Percentiles rank a stretch among this genome's conserved stretches.
phyloP scores from a whole-genome alignment of 2,113 vertebrate species.

The Anarhynchus alexandrinus region DNA sequence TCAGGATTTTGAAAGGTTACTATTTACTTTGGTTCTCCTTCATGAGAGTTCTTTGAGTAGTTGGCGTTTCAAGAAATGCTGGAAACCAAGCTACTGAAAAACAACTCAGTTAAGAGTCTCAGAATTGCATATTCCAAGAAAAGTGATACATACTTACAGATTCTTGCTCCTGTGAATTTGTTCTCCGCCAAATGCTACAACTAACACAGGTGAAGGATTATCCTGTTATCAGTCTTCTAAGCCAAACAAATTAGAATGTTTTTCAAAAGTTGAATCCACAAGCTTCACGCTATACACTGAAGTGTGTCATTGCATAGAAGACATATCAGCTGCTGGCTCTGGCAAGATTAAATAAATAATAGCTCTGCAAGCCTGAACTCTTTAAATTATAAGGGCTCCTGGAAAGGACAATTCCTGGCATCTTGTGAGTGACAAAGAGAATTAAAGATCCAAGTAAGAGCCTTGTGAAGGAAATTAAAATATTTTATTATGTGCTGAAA shows the following conservation, averaged over 20 bases:
- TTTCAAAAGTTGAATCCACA: background rate
- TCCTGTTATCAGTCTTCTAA: background rate
- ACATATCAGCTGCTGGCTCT: background rate
- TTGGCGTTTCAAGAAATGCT: background rate
- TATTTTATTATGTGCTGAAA: slow-evolving; percentile 7
- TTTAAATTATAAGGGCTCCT: background rate
- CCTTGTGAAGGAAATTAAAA: background rate
- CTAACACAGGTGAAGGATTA: background rate
- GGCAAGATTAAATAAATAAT: slow-evolving; percentile 4
- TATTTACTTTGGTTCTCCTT: background rate
- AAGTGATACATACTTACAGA: background rate
- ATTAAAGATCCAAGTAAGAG: background rate
- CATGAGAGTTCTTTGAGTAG: background rate
- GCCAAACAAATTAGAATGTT: background rate
- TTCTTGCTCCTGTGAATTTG: background rate
- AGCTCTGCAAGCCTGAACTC: background rate
- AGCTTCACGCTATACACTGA: background rate
- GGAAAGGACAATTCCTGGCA: background rate
- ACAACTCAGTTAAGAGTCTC: background rate
- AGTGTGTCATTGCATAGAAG: background rate
- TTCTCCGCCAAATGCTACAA: background rate
- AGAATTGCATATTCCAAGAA: background rate
- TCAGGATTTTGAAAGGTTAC: background rate
- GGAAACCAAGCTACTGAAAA: background rate
- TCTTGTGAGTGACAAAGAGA: background rate